Base-by-base conservation (phyloP, 2,888 invertebrate genomes). In the Nemurella pictetii region DNA sequence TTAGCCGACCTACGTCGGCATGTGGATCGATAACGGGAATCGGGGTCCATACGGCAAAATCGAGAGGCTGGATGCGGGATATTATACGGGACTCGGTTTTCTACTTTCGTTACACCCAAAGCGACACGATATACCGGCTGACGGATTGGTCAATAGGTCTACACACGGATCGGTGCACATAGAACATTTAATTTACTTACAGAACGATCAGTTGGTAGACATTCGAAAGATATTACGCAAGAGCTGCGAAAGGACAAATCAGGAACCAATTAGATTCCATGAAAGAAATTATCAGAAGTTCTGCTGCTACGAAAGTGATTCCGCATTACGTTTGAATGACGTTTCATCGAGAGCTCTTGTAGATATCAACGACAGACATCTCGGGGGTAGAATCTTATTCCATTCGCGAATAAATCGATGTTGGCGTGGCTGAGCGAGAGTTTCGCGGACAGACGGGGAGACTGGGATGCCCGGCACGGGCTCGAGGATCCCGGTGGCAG, bases 321-420 rank as follows among this genome's bases (percentile, higher is more conserved):
- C n/a, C n/a, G n/a, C n/a, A n/a, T n/a, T n/a, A n/a, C n/a, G n/a
- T n/a, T n/a, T n/a, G n/a, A 55, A 55, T 20, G 20, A 55, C 9
- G 1, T 55, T 55, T 55, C 55, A 12, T 12, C 55, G 20, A 20
- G 15, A 55, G 55, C 55, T 20, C 55, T 20, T 15, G 55, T 78
- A 5, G 20, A 72, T 72, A 36, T 72, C 55, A 82, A 9, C 82
- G 20, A 36, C 81, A 7, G 36, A 81, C 26, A 36, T 78, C 5
- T n/a, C n/a, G n/a, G n/a, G n/a, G n/a, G 80, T 26, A 20, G 32
- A 80, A 32, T 80, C 32, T 15, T 20, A 77, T 15, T 26, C 55
- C n/a, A 12, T 28, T 75, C 3, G 4, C 20, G 32, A 81, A 81
- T 36, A 35, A 35, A 35, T 81, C 80, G 80, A 81, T 81, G 35